Conservation (phyloP, 2,888 invertebrate genomes). For the Spialia ferax region DNA sequence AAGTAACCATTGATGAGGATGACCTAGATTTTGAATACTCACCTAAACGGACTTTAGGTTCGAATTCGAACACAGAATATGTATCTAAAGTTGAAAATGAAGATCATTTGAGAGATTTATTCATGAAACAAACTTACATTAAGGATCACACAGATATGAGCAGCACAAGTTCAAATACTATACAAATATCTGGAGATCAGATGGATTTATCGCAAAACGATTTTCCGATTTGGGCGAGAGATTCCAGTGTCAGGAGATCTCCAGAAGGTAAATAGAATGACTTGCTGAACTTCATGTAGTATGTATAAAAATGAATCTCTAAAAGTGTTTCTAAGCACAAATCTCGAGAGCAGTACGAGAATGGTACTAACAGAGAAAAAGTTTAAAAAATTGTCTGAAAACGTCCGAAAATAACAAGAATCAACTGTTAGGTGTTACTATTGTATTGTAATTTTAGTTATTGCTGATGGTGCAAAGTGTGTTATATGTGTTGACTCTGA, state of each 20-base stretch:
- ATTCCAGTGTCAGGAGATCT: constrained; percentile 90
- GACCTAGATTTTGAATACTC: constrained; percentile 87
- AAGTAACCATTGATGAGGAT: constrained; percentile 94
- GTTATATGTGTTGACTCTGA: too few species aligned
- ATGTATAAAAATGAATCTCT: too few species aligned
- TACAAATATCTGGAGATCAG: constrained; percentile 45
- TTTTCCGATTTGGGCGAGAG: constrained; percentile 87
- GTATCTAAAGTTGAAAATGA: constrained; percentile 39
- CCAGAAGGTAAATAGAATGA: constrained; percentile 88
- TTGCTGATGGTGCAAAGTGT: too few species aligned
- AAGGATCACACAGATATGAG: constrained; percentile 52
- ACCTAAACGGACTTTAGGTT: constrained; percentile 46
- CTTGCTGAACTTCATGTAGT: too few species aligned
- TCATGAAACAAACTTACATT: constrained; percentile 52
- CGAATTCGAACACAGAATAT: constrained; percentile 45
- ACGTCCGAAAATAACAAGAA: too few species aligned
- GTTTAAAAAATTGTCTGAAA: too few species aligned
- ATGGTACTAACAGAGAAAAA: too few species aligned
- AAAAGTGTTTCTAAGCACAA: too few species aligned
- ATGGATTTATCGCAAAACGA: constrained; percentile 62
- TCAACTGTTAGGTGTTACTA: too few species aligned
- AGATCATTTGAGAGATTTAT: constrained; percentile 52
- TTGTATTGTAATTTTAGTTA: too few species aligned
- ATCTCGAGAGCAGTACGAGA: too few species aligned
- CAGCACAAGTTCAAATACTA: constrained; percentile 41